Evolutionary conservation across 1,140 invertebrate genomes (phyloP).

Genomic region (Xylocopa sonorina): DNA sequence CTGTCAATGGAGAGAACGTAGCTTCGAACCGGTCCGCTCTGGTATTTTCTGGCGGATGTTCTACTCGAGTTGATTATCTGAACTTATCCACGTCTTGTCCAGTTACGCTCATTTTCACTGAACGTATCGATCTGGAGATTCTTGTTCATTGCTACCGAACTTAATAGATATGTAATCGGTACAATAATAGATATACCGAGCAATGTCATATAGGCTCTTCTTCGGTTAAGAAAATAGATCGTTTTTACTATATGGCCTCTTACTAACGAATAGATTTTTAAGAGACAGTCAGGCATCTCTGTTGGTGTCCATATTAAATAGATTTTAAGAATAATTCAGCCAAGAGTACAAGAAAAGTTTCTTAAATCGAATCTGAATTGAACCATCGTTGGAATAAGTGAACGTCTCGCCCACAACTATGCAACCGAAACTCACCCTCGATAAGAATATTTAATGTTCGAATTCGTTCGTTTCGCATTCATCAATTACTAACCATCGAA

Average conservation of each 20-base stretch:
- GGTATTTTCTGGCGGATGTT: conserved; percentile 41
- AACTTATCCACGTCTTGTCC: not conserved
- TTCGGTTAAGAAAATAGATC: too few relatives aligned
- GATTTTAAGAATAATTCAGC: too few relatives aligned
- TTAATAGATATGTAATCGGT: not conserved
- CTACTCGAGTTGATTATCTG: conserved; percentile 40
- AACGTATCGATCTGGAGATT: not conserved
- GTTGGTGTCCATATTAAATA: too few relatives aligned
- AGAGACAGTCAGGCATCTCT: too few relatives aligned
- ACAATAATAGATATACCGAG: not conserved
- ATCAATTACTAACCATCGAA: not conserved
- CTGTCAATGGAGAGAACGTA: conserved; percentile 55
- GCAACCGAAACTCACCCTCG: not conserved
- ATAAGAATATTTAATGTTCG: not conserved
- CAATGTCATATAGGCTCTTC: not conserved
- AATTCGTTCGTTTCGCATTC: not conserved
- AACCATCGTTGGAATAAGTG: too few relatives aligned
- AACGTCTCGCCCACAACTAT: too few relatives aligned
- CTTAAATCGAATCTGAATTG: too few relatives aligned
- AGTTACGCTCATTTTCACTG: not conserved
- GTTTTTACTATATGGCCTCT: too few relatives aligned
- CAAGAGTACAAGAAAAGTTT: too few relatives aligned
- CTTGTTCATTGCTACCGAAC: not conserved
- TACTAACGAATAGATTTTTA: too few relatives aligned
- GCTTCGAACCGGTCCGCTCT: conserved; percentile 55